A percentile compares a stretch with the other conserved stretches of the same genome.
Evolutionary conservation across 2,888 invertebrate genomes (phyloP).

Genomic region (Lobophora halterata): DNA sequence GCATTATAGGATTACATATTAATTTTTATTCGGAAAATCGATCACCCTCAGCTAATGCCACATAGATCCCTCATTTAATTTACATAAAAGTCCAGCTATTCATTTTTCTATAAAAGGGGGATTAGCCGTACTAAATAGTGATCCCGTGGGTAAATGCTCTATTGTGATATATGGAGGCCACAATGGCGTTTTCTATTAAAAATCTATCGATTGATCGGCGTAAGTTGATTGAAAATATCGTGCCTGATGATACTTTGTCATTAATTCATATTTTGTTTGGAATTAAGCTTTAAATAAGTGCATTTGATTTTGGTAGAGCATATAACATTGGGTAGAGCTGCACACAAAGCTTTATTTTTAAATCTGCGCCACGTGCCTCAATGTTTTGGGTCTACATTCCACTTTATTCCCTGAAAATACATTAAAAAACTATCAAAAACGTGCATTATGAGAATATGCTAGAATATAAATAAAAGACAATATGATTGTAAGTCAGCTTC

Average conservation of each 20-base stretch:
- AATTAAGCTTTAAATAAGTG: no score
- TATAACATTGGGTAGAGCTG: no score
- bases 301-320: no score
- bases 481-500: constrained; percentile 2
- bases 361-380: no score
- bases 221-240: constrained; percentile 21
- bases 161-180: constrained; percentile 50
- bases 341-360: no score
- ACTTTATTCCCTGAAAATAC: no score
- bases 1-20: constrained; percentile 46
- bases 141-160: constrained; percentile 62
- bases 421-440: not conserved
- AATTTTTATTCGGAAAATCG: constrained; percentile 49
- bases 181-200: constrained; percentile 45
- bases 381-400: no score
- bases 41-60: constrained; percentile 48
- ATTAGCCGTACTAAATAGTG: constrained; percentile 70
- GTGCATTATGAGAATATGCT: no score
- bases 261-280: constrained; percentile 9
- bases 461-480: not conserved
- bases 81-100: constrained; percentile 71
- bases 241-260: constrained; percentile 5
- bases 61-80: constrained; percentile 68
- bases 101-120: constrained; percentile 75
- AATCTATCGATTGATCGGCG: constrained; percentile 37